Percentiles rank a stretch among this genome's conserved stretches.
Conservation (phyloP, 2,113 vertebrate genomes). For the Taurulus bubalis region DNA sequence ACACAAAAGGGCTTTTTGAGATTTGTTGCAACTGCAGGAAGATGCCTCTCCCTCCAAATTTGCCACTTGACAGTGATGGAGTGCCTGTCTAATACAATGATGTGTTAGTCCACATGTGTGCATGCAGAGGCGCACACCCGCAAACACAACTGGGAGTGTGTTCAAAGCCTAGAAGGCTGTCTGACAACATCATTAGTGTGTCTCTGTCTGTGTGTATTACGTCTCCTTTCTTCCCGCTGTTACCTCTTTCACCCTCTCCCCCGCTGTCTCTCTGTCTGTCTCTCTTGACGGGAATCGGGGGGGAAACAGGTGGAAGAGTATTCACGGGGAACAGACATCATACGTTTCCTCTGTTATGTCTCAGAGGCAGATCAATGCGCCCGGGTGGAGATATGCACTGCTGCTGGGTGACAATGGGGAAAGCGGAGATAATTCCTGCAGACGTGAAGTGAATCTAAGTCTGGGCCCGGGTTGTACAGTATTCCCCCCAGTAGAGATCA, state of each 20-base stretch:
- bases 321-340: conserved; percentile 56
- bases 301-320: conserved; percentile 70
- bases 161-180: conserved; percentile 69
- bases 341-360: conserved; percentile 42
- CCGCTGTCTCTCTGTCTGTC: conserved; percentile 42
- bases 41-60: conserved; percentile 75
- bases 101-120: conserved; percentile 57
- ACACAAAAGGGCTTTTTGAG: conserved; percentile 78
- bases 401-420: conserved; percentile 39
- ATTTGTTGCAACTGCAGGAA: conserved; percentile 76
- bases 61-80: conserved; percentile 80
- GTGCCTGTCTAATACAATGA: conserved; percentile 70
- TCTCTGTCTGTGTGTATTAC: conserved; percentile 67
- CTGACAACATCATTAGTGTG: conserved; percentile 81
- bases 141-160: conserved; percentile 68
- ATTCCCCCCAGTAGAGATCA: conserved; percentile 29
- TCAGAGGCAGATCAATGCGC: conserved; percentile 64
- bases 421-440: conserved; percentile 47
- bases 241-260: conserved; percentile 49
- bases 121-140: conserved; percentile 36
- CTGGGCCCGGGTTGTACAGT: conserved; percentile 22
- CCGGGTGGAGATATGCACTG: conserved; percentile 39
- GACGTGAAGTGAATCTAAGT: conserved; percentile 43
- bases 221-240: conserved; percentile 53
- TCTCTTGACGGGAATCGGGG: conserved; percentile 50